Evolutionary conservation across 2,113 vertebrate genomes (phyloP).

Genomic region (Sigmodon hispidus): DNA sequence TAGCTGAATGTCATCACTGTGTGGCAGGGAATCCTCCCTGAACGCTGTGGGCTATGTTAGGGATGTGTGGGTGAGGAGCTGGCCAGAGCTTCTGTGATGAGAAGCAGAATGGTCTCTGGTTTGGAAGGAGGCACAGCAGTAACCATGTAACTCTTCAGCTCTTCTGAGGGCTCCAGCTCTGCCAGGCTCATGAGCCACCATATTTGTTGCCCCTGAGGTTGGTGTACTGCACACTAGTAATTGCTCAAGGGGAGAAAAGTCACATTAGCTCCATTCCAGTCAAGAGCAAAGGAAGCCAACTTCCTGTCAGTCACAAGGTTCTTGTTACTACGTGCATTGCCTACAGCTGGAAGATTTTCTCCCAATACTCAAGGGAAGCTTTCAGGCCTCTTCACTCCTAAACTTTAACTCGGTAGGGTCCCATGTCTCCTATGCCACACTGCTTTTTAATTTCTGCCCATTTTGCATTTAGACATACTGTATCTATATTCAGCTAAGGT

Average conservation of each 20-base stretch:
- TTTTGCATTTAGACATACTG: background rate
- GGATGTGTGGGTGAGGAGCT: background rate
- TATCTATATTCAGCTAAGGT: background rate
- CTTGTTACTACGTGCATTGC: fast-evolving
- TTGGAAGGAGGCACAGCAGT: background rate
- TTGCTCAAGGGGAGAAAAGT: background rate
- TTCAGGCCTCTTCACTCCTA: background rate
- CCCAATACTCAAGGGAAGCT: fast-evolving
- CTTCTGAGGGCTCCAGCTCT: background rate
- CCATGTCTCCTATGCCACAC: background rate
- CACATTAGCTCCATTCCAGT: background rate
- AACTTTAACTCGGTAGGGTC: background rate
- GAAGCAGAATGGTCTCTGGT: background rate
- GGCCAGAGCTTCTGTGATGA: background rate
- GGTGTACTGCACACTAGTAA: background rate
- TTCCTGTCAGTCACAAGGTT: background rate
- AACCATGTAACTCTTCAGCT: background rate
- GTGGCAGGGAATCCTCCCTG: slow-evolving; percentile 70
- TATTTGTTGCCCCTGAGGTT: background rate
- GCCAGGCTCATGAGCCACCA: background rate
- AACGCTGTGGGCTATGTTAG: background rate
- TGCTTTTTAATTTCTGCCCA: background rate
- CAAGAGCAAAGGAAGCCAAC: background rate
- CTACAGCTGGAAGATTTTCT: background rate
- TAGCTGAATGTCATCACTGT: slow-evolving; percentile 58